Base-by-base conservation (phyloP, 2,797 vertebrate species). In the Poeciliopsis gracilis region DNA sequence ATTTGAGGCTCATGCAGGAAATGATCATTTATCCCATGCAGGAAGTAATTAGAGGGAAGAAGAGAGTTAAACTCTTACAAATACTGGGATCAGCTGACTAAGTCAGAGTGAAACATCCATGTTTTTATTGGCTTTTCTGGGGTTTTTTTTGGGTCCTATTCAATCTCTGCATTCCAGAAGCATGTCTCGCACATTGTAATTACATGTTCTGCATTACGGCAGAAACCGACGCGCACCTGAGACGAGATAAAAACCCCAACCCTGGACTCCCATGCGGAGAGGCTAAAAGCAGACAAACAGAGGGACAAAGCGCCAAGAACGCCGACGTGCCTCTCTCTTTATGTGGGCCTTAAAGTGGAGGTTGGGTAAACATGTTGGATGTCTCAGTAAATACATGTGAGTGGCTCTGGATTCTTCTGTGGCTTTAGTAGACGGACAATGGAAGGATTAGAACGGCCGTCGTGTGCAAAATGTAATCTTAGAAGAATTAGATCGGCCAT, bases 1-100 rank as follows among this genome's bases (percentile, higher is more conserved):
- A 82, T 61, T 25, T 16, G 78, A 77, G 73, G 82, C 82, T 80
- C 43, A 23, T 79, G 53, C 78, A 87, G 93, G 92, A 95, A 94
- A 92, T 71, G 53, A 83, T 78, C 51, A 82, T 77, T 84, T 75
- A 67, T 81, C 71, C 79, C 85, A 78, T 89, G 46, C 88, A 92
- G 94, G 93, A 95, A 94, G 90, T 80, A 61, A 90, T 90, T 86
- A 88, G 28, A 78, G 53, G 71, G 72, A 84, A 41, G 28, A 63
- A 36, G 25, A 69, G 45, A 33, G 20, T 11, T 43, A 18, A 84
- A 47, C 49, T 33, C 51, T 43, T 12, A 47, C 69, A 75, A 76
- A 83, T 25, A 73, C 73, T 45, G 59, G 20, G 25, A 77, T 61
- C 20, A 72, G 59, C 77, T 8, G 8, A 72, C 18, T 18, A 41